Conservation (phyloP, 2,888 invertebrate genomes). For the Philereme transversata region DNA sequence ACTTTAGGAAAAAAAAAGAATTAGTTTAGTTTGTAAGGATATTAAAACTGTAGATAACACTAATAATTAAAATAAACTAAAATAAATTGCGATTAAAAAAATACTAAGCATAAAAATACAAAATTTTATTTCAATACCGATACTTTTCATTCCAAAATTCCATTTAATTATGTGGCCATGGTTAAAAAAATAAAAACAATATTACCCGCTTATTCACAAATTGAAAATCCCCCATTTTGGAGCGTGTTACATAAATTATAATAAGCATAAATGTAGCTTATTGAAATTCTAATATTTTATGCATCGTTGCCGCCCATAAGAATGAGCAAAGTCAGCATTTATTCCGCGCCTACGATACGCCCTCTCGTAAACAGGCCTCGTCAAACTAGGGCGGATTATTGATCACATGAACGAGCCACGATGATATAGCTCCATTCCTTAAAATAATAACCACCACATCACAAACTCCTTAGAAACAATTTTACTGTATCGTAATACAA, state of each 20-base stretch:
- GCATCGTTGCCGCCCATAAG: constrained; percentile 58
- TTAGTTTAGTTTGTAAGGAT: too few relatives aligned
- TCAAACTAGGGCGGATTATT: constrained; percentile 52
- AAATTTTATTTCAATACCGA: too few relatives aligned
- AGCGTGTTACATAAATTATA: constrained; percentile 39
- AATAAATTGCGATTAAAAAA: too few relatives aligned
- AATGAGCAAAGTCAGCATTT: constrained; percentile 76
- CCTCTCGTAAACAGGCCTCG: constrained; percentile 72
- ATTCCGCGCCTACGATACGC: constrained; percentile 69
- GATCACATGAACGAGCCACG: constrained; percentile 20
- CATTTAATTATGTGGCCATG: too few relatives aligned
- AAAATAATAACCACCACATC: too few relatives aligned
- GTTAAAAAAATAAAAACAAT: background rate
- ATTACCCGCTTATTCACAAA: constrained; percentile 1
- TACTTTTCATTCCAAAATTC: too few relatives aligned
- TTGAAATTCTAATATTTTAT: constrained; percentile 59
- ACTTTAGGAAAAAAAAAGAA: too few relatives aligned
- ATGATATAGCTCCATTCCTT: background rate
- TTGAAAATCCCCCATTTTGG: constrained; percentile 12
- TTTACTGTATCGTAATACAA: too few relatives aligned
- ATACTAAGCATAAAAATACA: too few relatives aligned
- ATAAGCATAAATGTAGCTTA: constrained; percentile 32
- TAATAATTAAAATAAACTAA: too few relatives aligned
- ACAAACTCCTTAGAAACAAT: too few relatives aligned
- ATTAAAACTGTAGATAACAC: too few relatives aligned